Percentiles rank a stretch among this genome's conserved stretches.
Evolutionary conservation across 2,797 vertebrate genomes (phyloP).

Genomic region (Cossypha niveicapilla): DNA sequence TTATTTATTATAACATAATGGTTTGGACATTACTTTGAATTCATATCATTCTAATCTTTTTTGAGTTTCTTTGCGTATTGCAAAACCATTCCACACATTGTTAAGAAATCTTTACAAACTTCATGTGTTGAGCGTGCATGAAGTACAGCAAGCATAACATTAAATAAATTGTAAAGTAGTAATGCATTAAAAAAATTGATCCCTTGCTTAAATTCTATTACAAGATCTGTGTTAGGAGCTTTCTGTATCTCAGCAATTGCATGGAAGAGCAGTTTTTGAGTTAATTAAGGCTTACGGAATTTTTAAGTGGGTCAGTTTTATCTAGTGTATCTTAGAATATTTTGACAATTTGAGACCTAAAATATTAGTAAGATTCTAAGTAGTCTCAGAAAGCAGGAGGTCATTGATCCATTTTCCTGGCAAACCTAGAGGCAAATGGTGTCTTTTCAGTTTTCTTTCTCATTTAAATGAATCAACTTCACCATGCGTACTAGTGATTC

Average conservation of each 20-base stretch:
- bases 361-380: not conserved
- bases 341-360: not conserved
- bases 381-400: not conserved
- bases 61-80: not conserved
- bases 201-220: not conserved
- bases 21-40: conserved; percentile 17
- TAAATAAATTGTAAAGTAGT: not conserved
- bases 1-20: conserved; percentile 28
- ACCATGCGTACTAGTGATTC: not conserved
- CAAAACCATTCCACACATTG: not conserved
- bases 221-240: not conserved
- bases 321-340: not conserved
- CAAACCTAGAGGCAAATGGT: not conserved
- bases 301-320: not conserved
- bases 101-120: not conserved
- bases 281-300: not conserved
- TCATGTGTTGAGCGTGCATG: not conserved
- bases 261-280: not conserved
- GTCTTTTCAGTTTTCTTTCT: not conserved
- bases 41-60: not conserved
- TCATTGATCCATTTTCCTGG: not conserved
- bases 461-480: not conserved
- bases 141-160: not conserved
- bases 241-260: not conserved
- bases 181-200: not conserved